These are phyloP conservation scores for Sciurus niger DNA, from an alignment of 2,113 vertebrate species.

Conservation along the genomic window DNA sequence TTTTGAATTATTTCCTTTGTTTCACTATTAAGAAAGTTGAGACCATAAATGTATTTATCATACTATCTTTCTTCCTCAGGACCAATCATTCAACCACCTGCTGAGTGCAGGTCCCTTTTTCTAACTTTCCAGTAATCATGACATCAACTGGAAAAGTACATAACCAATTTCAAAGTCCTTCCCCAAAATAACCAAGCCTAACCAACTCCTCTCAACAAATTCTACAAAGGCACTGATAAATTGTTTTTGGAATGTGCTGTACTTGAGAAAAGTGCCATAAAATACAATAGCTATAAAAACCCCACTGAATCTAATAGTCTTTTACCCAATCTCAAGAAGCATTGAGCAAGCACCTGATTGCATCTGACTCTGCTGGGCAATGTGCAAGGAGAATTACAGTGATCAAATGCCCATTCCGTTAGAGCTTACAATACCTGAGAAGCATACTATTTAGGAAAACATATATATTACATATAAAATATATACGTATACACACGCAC, in stretches of 20 bases:
- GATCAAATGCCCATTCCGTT: background rate
- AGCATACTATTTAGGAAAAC: background rate
- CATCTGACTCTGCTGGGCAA: background rate
- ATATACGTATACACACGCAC: background rate
- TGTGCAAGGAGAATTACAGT: background rate
- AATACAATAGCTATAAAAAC: background rate
- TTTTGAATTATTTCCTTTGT: background rate
- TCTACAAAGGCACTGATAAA: background rate
- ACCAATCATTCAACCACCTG: background rate
- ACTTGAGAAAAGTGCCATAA: background rate
- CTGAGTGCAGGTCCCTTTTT: background rate
- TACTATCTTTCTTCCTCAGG: background rate
- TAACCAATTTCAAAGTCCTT: background rate
- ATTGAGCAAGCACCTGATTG: background rate
- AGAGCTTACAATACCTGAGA: background rate
- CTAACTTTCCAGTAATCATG: background rate
- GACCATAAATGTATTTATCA: background rate
- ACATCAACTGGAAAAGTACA: background rate
- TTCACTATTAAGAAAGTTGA: background rate
- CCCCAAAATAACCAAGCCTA: background rate
- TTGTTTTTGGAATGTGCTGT: slow-evolving; percentile 51
- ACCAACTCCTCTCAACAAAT: background rate
- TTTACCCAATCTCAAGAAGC: background rate
- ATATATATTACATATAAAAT: no score
- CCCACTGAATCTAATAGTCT: background rate